Conservation (phyloP, 2,888 invertebrate species). For the Callinectes sapidus region DNA sequence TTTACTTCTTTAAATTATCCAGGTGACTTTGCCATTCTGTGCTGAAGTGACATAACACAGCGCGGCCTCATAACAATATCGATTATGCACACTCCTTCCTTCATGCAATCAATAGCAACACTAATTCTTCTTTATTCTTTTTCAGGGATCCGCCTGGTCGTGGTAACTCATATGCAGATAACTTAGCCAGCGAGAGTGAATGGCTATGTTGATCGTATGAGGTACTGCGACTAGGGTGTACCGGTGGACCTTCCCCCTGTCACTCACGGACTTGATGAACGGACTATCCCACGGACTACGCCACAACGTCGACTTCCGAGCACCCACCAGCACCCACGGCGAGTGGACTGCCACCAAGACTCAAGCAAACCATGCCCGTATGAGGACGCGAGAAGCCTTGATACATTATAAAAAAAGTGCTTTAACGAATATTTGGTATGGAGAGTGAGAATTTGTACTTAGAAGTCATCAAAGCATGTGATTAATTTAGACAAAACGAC, state of each 20-base stretch:
- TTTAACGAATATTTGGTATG: neutral
- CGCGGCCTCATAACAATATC: neutral
- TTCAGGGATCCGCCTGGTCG: constrained; percentile 73
- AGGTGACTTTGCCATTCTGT: neutral
- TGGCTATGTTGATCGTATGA: constrained; percentile 65
- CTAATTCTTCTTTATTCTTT: constrained; percentile 7
- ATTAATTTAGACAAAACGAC: neutral
- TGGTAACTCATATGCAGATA: constrained; percentile 72
- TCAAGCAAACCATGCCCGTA: neutral
- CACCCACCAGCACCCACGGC: constrained; percentile 28
- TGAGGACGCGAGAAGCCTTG: neutral
- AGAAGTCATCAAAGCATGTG: neutral
- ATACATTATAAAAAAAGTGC: neutral
- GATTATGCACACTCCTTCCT: neutral
- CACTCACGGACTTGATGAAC: constrained; percentile 59
- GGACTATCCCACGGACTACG: constrained; percentile 44
- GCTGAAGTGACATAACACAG: neutral
- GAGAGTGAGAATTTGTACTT: neutral
- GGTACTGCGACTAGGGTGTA: constrained; percentile 72
- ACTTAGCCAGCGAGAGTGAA: constrained; percentile 66
- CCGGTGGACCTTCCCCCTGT: constrained; percentile 55
- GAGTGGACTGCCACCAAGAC: neutral
- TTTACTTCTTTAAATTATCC: neutral
- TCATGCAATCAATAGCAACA: neutral
- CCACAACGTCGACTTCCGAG: constrained; percentile 30